Conservation (phyloP, 2,113 vertebrate genomes). For the Myotis davidii region DNA sequence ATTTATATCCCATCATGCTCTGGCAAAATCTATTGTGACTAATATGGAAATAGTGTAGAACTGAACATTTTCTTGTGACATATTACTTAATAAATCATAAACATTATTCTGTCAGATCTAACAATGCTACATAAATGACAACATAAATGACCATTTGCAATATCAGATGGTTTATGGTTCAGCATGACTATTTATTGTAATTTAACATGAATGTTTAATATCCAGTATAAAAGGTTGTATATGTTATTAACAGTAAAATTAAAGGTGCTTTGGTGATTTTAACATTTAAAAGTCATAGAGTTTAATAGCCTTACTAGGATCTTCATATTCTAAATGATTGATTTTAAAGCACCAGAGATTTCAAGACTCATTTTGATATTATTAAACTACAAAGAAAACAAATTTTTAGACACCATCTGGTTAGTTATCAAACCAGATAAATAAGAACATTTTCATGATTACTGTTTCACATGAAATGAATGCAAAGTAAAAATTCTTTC, state of each 20-base stretch:
- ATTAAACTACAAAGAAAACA: slow-evolving; percentile 54
- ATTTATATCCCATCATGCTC: slow-evolving; percentile 50
- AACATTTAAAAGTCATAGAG: slow-evolving; percentile 58
- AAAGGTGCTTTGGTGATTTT: slow-evolving; percentile 50
- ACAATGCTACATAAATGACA: slow-evolving; percentile 44
- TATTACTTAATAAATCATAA: slow-evolving; percentile 75
- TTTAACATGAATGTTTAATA: slow-evolving; percentile 62
- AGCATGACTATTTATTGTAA: slow-evolving; percentile 61
- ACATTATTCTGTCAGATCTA: slow-evolving; percentile 49
- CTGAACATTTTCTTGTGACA: slow-evolving; percentile 52
- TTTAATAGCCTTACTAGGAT: slow-evolving; percentile 21
- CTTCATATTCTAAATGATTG: slow-evolving; percentile 48
- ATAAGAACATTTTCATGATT: slow-evolving; percentile 52
- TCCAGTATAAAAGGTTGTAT: slow-evolving; percentile 19
- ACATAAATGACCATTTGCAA: slow-evolving; percentile 51
- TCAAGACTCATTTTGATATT: slow-evolving; percentile 49
- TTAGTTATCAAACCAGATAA: slow-evolving; percentile 46
- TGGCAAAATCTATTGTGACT: slow-evolving; percentile 45
- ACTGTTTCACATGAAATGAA: background rate
- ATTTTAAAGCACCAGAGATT: slow-evolving; percentile 52
- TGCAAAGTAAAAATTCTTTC: background rate
- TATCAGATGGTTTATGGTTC: slow-evolving; percentile 42
- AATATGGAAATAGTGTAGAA: slow-evolving; percentile 42
- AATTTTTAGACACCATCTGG: slow-evolving; percentile 28
- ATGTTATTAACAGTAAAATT: slow-evolving; percentile 58